Percentiles rank a stretch among this genome's conserved stretches.
Evolutionary conservation across 1,140 invertebrate species (phyloP).

Genomic region (Tetraneura akinire): DNA sequence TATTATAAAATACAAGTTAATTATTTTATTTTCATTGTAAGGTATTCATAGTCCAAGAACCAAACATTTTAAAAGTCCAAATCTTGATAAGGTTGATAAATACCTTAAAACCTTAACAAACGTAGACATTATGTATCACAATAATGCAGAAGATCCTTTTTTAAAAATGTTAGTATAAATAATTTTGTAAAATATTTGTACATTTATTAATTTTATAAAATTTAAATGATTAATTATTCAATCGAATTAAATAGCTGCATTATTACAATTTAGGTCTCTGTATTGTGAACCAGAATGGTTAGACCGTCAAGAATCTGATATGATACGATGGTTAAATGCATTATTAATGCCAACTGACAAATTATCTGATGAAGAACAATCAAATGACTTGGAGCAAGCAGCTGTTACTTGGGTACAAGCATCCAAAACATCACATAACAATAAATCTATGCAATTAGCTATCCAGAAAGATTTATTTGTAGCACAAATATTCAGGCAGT

Average conservation of each 20-base stretch:
- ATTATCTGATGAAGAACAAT: slow-evolving; percentile 58
- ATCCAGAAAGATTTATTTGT: slow-evolving; percentile 28
- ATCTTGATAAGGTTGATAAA: slow-evolving; percentile 33
- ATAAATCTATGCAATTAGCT: slow-evolving; percentile 22
- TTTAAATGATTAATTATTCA: too few relatives aligned
- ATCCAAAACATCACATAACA: background rate
- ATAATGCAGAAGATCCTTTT: slow-evolving; percentile 44
- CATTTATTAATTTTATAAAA: too few relatives aligned
- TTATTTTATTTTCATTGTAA: background rate
- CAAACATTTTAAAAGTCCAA: slow-evolving; percentile 3
- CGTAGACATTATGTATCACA: slow-evolving; percentile 25
- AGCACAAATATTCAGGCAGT: slow-evolving; percentile 34
- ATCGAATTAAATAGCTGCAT: background rate
- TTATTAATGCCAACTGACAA: slow-evolving; percentile 79
- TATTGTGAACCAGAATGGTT: slow-evolving; percentile 64
- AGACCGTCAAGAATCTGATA: slow-evolving; percentile 76
- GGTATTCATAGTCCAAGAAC: slow-evolving; percentile 13
- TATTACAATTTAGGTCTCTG: slow-evolving; percentile 41
- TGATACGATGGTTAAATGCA: slow-evolving; percentile 85
- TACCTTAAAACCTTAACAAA: slow-evolving; percentile 35
- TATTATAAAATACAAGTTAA: background rate
- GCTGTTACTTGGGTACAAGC: background rate
- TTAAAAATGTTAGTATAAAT: slow-evolving; percentile 49
- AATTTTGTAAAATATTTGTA: too few relatives aligned
- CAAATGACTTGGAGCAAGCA: background rate